Evolutionary conservation across 2,888 invertebrate genomes (phyloP).

Genomic region (Melanotus villosus): DNA sequence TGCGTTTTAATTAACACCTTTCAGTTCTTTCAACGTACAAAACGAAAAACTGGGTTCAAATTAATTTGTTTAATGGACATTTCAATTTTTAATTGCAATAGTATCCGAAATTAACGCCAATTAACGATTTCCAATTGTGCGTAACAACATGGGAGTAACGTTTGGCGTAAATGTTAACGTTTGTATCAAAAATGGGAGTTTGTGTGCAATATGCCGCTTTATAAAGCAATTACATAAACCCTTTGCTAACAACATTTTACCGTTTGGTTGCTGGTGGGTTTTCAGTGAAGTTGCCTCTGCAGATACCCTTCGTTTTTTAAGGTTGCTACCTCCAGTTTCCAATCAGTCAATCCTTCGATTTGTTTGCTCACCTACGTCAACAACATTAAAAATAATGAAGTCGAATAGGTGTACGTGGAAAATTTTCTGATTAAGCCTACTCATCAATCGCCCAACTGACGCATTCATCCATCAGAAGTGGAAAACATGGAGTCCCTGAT

Average conservation of each 20-base stretch:
- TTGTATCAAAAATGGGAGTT: neutral
- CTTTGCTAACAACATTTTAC: neutral
- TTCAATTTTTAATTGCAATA: neutral
- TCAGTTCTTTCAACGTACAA: neutral
- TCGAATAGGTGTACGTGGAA: neutral
- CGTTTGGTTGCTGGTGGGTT: neutral
- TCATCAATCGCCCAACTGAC: constrained; percentile 9
- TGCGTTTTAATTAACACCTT: neutral
- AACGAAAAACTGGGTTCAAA: neutral
- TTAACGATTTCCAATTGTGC: neutral
- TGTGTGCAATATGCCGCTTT: neutral
- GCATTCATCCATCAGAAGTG: constrained; percentile 13
- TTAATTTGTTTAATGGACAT: neutral
- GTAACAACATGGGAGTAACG: neutral
- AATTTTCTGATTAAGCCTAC: constrained; percentile 1
- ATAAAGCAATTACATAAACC: neutral
- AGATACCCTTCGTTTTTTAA: neutral
- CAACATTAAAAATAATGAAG: constrained; percentile 14
- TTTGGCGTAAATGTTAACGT: neutral
- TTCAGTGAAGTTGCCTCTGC: neutral
- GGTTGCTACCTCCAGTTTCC: neutral
- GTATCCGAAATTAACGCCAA: neutral
- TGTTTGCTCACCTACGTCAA: constrained; percentile 4
- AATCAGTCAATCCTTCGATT: neutral
- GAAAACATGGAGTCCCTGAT: constrained; percentile 6